Percentiles rank a stretch among this genome's conserved stretches.
These are phyloP conservation scores for Oreochromis tanganicae DNA, from an alignment of 2,113 vertebrate species.

Conservation along the genomic window DNA sequence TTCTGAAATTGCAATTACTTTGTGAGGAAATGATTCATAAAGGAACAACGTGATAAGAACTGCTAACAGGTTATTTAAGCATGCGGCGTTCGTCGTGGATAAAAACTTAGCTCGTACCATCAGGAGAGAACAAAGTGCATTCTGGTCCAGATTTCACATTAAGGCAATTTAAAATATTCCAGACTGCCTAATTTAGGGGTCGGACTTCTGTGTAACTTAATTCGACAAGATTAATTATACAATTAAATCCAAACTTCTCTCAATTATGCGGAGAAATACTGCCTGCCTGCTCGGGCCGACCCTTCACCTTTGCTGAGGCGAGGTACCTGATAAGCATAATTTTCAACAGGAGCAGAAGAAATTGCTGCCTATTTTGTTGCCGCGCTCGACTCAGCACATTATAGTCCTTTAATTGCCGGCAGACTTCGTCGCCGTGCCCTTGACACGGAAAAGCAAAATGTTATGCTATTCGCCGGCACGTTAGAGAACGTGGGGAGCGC, in stretches of 20 bases:
- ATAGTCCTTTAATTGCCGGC: constrained; percentile 60
- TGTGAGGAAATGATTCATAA: constrained; percentile 70
- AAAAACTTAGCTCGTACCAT: constrained; percentile 60
- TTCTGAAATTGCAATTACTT: constrained; percentile 62
- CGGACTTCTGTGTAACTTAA: constrained; percentile 74
- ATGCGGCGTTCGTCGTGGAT: constrained; percentile 40
- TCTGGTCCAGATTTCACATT: constrained; percentile 70
- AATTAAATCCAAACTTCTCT: constrained; percentile 78
- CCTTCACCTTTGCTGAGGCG: constrained; percentile 69
- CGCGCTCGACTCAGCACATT: constrained; percentile 55
- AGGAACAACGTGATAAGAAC: constrained; percentile 70
- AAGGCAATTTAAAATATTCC: constrained; percentile 75
- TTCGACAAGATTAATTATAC: constrained; percentile 80
- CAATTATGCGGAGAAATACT: constrained; percentile 74
- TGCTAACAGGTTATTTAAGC: constrained; percentile 70
- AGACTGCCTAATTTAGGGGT: constrained; percentile 69
- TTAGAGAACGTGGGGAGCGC: constrained; percentile 18
- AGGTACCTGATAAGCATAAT: constrained; percentile 75
- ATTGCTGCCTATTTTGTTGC: constrained; percentile 66
- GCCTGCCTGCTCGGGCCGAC: constrained; percentile 66
- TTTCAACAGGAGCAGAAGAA: constrained; percentile 66
- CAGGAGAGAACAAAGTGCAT: constrained; percentile 71
- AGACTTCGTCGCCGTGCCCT: constrained; percentile 54
- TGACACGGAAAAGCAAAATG: constrained; percentile 54
- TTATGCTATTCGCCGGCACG: constrained; percentile 41